Percentiles rank a stretch among this genome's conserved stretches.
Conservation (phyloP, 2,797 vertebrate species). For the Siniperca undulata region DNA sequence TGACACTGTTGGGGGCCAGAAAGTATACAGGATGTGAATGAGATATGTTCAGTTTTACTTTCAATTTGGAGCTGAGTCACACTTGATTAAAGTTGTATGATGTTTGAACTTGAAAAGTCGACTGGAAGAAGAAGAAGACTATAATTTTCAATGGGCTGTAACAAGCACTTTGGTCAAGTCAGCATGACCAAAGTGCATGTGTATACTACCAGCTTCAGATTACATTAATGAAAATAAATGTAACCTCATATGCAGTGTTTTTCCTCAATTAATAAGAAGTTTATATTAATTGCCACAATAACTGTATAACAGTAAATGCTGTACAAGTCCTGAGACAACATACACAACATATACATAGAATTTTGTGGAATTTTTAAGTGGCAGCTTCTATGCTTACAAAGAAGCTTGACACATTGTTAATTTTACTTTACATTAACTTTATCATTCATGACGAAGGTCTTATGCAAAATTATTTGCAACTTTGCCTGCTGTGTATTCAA, state of each 20-base stretch:
- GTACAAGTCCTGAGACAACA: neutral
- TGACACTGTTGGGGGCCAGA: constrained; percentile 77
- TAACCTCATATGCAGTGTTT: neutral
- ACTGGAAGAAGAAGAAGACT: constrained; percentile 18
- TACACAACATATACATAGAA: neutral
- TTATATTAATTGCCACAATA: neutral
- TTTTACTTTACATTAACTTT: constrained; percentile 3
- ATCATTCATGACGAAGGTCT: neutral
- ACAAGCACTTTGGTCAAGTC: constrained; percentile 22
- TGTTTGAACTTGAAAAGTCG: constrained; percentile 58
- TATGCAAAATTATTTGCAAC: neutral
- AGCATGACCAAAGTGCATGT: neutral
- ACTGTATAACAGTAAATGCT: neutral
- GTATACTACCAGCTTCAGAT: constrained; percentile 23
- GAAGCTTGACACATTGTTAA: neutral
- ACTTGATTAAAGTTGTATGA: constrained; percentile 66
- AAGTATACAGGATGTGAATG: constrained; percentile 76
- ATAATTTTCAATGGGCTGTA: constrained; percentile 35
- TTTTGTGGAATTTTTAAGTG: neutral
- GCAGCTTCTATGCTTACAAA: neutral
- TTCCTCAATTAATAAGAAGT: neutral
- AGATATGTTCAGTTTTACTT: constrained; percentile 75
- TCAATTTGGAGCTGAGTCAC: constrained; percentile 68
- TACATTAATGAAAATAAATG: constrained; percentile 20
- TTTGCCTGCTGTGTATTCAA: neutral